These are phyloP conservation scores for Saxidomus purpurata DNA, from an alignment of 1,140 invertebrate genomes.

Conservation along the genomic window DNA sequence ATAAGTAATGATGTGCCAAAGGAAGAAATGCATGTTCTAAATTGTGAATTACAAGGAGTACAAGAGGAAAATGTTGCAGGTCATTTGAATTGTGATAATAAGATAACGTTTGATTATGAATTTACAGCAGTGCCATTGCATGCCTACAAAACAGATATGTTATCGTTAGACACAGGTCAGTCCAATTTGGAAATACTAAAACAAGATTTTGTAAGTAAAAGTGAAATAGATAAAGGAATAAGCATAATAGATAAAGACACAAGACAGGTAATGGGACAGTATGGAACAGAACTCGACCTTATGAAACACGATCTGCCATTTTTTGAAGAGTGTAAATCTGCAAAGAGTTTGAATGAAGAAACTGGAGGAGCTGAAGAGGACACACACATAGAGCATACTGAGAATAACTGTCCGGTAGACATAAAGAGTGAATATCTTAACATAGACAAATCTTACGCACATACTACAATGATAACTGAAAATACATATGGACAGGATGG, in stretches of 20 bases:
- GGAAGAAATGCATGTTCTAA: background rate
- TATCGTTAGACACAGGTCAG: no score
- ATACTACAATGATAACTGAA: no score
- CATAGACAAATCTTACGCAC: no score
- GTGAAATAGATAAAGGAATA: background rate
- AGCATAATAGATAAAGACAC: background rate
- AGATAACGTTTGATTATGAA: no score
- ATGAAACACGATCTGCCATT: background rate
- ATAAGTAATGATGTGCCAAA: background rate
- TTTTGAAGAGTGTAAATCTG: no score
- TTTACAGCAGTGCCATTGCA: no score
- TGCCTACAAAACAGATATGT: no score
- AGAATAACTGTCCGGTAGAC: background rate
- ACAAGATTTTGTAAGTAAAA: background rate
- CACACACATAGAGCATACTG: background rate
- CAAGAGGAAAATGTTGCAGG: background rate
- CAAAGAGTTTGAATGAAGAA: no score
- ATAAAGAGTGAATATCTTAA: no score
- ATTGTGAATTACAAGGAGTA: background rate
- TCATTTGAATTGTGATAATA: background rate
- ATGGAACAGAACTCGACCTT: background rate
- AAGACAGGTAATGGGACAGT: background rate
- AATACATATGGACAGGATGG: no score
- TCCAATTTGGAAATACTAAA: no score
- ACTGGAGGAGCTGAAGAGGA: background rate